phyloP scores from a whole-genome alignment of 2,113 vertebrate genomes.

The Ceratotherium simum region DNA sequence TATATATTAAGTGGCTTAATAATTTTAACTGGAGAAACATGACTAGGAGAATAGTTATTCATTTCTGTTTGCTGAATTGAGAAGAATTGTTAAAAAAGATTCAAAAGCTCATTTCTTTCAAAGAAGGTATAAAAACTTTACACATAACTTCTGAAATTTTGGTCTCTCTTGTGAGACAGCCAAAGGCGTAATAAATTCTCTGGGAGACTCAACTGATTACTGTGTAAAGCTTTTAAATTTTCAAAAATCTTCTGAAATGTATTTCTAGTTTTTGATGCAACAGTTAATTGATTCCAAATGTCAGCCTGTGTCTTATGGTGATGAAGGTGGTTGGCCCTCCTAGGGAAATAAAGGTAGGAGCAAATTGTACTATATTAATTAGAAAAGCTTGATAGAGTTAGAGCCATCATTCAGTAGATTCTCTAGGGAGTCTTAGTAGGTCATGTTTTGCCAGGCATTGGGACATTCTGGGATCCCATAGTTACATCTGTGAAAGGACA shows the following conservation, averaged over 20 bases:
- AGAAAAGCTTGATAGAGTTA: conserved; percentile 36
- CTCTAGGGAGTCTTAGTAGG: conserved; percentile 7
- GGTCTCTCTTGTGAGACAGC: background rate
- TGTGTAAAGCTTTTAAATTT: conserved; percentile 61
- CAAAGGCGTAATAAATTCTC: conserved; percentile 26
- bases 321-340: conserved; percentile 28
- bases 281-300: conserved; percentile 72
- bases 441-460: conserved; percentile 12
- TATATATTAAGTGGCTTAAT: background rate
- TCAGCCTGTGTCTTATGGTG: conserved; percentile 34
- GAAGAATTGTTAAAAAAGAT: conserved; percentile 17
- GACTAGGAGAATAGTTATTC: background rate
- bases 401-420: background rate
- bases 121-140: conserved; percentile 40
- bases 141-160: background rate
- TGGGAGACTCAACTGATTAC: background rate
- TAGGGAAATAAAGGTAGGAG: conserved; percentile 38
- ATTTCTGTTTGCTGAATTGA: conserved; percentile 1
- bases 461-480: background rate
- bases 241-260: conserved; percentile 54
- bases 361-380: conserved; percentile 45
- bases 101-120: conserved; percentile 44
- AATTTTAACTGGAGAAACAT: conserved; percentile 6
- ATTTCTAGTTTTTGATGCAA: conserved; percentile 43
- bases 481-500: background rate